Percentiles rank a stretch among this genome's conserved stretches.
phyloP scores from a whole-genome alignment of 1,140 invertebrate species.

The Brachionus asplanchnoidis region DNA sequence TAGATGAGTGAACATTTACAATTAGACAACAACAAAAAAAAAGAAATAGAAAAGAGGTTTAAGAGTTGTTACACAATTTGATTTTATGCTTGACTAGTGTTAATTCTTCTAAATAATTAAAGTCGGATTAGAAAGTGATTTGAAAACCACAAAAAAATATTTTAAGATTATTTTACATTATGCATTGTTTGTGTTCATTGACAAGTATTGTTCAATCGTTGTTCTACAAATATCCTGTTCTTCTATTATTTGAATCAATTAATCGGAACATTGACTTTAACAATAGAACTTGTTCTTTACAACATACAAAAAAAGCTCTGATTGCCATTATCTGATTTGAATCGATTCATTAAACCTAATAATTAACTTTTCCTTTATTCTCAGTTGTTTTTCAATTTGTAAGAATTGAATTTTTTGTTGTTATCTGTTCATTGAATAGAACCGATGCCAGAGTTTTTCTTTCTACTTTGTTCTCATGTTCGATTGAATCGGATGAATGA shows the following conservation, averaged over 20 bases:
- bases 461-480: background rate
- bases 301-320: background rate
- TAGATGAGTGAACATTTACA: background rate
- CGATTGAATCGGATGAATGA: constrained; percentile 28
- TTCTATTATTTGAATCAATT: background rate
- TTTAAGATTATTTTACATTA: background rate
- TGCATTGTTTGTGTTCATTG: constrained; percentile 9
- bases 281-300: constrained; percentile 22
- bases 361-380: constrained; percentile 11
- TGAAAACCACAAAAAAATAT: background rate
- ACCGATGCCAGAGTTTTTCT: background rate
- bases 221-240: background rate
- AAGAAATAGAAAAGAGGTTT: background rate
- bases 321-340: background rate
- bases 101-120: background rate
- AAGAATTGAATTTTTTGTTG: background rate
- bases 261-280: background rate
- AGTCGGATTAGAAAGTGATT: background rate
- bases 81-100: background rate
- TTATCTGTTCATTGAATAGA: background rate
- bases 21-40: background rate
- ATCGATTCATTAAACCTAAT: constrained; percentile 31
- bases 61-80: background rate
- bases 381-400: background rate
- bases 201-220: constrained; percentile 8